phyloP scores from a whole-genome alignment of 2,888 invertebrate species.

The Lacanobia oleracea region DNA sequence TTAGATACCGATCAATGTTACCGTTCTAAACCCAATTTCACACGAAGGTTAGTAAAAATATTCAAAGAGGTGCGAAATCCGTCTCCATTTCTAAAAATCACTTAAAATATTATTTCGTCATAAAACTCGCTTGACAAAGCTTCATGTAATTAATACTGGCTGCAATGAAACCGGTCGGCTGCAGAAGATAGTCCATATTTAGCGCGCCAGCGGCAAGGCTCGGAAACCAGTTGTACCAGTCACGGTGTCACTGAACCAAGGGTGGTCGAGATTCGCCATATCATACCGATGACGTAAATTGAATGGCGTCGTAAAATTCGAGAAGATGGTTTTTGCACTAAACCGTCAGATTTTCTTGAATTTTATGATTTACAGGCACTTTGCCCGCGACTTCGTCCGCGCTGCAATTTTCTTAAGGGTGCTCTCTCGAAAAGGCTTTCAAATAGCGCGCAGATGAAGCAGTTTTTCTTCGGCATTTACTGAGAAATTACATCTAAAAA shows the following conservation, averaged over 20 bases:
- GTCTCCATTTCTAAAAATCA: not conserved
- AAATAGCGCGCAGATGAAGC: too few species aligned
- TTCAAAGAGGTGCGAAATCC: not conserved
- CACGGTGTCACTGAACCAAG: slow-evolving; percentile 73
- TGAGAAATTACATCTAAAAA: too few species aligned
- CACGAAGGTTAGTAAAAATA: not conserved
- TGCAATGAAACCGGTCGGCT: slow-evolving; percentile 50
- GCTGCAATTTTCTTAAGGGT: too few species aligned
- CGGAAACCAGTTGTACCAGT: slow-evolving; percentile 66
- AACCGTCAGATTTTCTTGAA: not conserved
- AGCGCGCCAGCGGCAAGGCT: slow-evolving; percentile 67
- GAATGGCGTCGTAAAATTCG: not conserved
- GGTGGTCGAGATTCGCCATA: slow-evolving; percentile 58
- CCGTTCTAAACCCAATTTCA: not conserved
- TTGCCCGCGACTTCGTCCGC: too few species aligned
- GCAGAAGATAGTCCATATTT: slow-evolving; percentile 63
- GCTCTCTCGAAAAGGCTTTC: too few species aligned
- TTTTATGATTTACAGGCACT: too few species aligned
- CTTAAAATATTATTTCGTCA: not conserved
- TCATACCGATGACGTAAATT: slow-evolving; percentile 50
- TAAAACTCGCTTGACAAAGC: slow-evolving; percentile 26
- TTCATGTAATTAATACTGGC: slow-evolving; percentile 38
- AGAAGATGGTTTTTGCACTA: slow-evolving; percentile 12
- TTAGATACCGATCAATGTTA: not conserved
- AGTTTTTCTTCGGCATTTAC: too few species aligned